These are phyloP conservation scores for Eilema griseolum DNA, from an alignment of 2,888 invertebrate genomes.

Conservation along the genomic window DNA sequence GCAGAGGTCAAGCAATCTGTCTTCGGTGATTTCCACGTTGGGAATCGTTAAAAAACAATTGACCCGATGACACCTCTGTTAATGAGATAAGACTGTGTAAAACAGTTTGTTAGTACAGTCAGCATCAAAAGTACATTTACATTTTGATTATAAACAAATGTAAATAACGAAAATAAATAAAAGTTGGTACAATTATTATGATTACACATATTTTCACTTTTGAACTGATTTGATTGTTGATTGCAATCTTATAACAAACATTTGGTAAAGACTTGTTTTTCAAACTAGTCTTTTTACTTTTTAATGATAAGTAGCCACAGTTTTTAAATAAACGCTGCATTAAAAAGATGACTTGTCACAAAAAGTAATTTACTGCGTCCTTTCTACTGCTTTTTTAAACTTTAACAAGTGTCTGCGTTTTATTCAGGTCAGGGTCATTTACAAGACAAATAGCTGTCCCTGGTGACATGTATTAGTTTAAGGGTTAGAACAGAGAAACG, in stretches of 20 bases:
- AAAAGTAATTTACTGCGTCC: conserved; percentile 10
- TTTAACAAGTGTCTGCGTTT: conserved; percentile 8
- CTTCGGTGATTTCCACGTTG: not conserved
- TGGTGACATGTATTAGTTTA: conserved; percentile 15
- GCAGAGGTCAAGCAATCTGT: not conserved
- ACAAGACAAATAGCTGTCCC: conserved; percentile 16
- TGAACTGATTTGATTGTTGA: not conserved
- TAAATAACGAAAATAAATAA: too few species aligned
- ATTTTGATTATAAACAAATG: too few species aligned
- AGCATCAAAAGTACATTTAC: not conserved
- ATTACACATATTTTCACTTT: not conserved
- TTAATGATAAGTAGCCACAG: not conserved
- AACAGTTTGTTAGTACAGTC: not conserved
- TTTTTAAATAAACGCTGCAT: not conserved
- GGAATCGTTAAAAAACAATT: not conserved
- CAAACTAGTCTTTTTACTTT: not conserved
- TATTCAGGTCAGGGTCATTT: conserved; percentile 10
- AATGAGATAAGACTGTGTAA: not conserved
- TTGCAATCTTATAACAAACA: too few species aligned
- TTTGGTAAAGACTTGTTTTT: not conserved
- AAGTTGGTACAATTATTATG: too few species aligned
- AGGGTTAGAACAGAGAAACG: conserved; percentile 4
- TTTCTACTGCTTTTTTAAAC: conserved; percentile 6
- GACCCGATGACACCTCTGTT: not conserved
- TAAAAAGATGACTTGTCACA: not conserved